Base-by-base conservation (phyloP, 2,888 invertebrate genomes). In the Drosophila austrosaltans region DNA sequence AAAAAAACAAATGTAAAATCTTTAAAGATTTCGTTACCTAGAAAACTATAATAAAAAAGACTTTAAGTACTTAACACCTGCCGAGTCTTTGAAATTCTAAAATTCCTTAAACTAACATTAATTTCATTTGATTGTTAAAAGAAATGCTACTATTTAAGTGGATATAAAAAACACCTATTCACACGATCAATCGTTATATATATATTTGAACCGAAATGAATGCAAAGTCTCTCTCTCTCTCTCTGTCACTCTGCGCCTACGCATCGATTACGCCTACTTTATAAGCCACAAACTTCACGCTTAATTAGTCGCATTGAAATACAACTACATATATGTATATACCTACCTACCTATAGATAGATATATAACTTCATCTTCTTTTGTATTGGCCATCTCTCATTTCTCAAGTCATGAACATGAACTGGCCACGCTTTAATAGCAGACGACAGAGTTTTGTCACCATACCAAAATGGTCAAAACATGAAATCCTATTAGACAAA, bases 401-500 rank as follows among this genome's bases (percentile, higher is more conserved):
- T 54, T 54, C 16, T 28, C 36, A 36, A 8, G 36, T 36, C 30
- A 25, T 30, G 16, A 42, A 44, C 60, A 60, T 30, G 44, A 44
- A 48, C 30, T 63, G 78, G 53, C 65, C 68, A 62, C 65, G 60
- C 65, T 59, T 56, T 48, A 60, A 54, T 32, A 25, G 20, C 56
- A 25, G 56, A 28, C 66, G 71, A 69, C 74, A 48, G 72, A 68
- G 36, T 57, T 71, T 78, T 76, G 78, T 77, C 78, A 77, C 20
- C 54, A 66, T 68, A 75, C 83, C 53, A 81, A 87, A 81, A 85
- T 85, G 85, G 85, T 85, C 87, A 85, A 85, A 88, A 88, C 88
- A 86, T 88, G 84, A 88, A 86, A 88, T 88, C 88, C 86, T 86
- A 85, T 86, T 88, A 86, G 86, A 88, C 86, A 88, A 86, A 88